Evolutionary conservation across 2,888 invertebrate genomes (phyloP), one percentile per base, ranked within the genome.

Genomic region (Augochlorella aurata): DNA sequence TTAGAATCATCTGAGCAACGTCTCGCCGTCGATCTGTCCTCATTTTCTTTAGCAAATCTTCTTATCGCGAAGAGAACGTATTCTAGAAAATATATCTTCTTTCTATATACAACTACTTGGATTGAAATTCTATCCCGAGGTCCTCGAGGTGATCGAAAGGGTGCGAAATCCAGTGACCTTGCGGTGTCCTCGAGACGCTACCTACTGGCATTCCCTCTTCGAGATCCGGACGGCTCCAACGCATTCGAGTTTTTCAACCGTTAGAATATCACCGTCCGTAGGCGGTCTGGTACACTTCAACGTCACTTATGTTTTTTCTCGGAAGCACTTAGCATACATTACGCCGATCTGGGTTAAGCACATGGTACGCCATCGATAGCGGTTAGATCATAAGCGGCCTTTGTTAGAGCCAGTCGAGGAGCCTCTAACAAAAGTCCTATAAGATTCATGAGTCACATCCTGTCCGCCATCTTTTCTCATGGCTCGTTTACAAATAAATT

Each of bases 241-340:
- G n/a, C 52, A 50, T 52, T 71, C 24, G 45, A 18, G 58, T 71
- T 58, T 45, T 61, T 21, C 16, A 58, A 24, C 21, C 45, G 65
- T 16, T 38, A 38, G 29, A 54, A 29, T 18, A 47, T 74, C 29
- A 45, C n/a, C n/a, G 16, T 24, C 18, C 49, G 38, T 38, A 10
- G 45, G 47, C 44, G 58, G 14, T 21, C 44, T 58, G 47, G 45
- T 14, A 45, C 3, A n/a, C 72, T n/a, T 61, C 24, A 47, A 63
- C n/a, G 47, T n/a, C 63, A 49, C 18, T 61, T 47, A 49, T 72
- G 65, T 65, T 65, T 65, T 72, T 44, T 45, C 72, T 5, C 24
- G 49, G 52, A n/a, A 38, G 52, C 38, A 38, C 69, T 65, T 38
- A 65, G 65, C 65, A 65, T 65, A 65, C 65, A 44, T 65, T 65